Evolutionary conservation across 1,140 invertebrate genomes (phyloP).

Genomic region (Drosophila orosa): DNA sequence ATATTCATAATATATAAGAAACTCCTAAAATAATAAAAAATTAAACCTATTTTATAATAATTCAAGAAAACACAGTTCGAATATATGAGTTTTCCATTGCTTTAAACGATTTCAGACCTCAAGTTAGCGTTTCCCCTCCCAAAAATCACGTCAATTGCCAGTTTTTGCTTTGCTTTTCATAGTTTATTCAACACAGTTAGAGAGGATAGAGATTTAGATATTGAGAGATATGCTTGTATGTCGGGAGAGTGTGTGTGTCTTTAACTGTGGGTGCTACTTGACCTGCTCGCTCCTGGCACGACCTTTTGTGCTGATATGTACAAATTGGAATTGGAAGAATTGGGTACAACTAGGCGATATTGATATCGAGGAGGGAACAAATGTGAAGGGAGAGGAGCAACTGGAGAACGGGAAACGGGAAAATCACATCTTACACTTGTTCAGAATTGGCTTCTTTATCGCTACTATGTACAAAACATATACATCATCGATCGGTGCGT

Average conservation of each 20-base stretch:
- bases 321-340: conserved; percentile 55
- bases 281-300: conserved; percentile 23
- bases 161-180: conserved; percentile 60
- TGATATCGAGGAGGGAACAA: conserved; percentile 36
- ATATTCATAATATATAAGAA: not conserved
- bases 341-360: conserved; percentile 35
- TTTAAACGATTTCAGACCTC: not conserved
- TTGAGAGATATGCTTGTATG: conserved; percentile 62
- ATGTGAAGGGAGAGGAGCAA: conserved; percentile 37
- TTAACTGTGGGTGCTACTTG: conserved; percentile 18
- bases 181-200: conserved; percentile 73
- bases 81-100: no score
- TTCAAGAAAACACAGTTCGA: no score
- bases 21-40: not conserved
- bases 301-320: conserved; percentile 53
- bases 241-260: conserved; percentile 18
- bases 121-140: conserved; percentile 17
- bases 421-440: conserved; percentile 37
- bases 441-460: conserved; percentile 38
- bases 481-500: conserved; percentile 38
- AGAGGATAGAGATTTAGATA: conserved; percentile 63
- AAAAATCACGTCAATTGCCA: conserved; percentile 27
- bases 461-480: conserved; percentile 56
- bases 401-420: conserved; percentile 15
- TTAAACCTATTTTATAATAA: not conserved